Evolutionary conservation across 2,888 invertebrate species (phyloP), one percentile per base, ranked within the genome.

Genomic region (Andrena praecox): DNA sequence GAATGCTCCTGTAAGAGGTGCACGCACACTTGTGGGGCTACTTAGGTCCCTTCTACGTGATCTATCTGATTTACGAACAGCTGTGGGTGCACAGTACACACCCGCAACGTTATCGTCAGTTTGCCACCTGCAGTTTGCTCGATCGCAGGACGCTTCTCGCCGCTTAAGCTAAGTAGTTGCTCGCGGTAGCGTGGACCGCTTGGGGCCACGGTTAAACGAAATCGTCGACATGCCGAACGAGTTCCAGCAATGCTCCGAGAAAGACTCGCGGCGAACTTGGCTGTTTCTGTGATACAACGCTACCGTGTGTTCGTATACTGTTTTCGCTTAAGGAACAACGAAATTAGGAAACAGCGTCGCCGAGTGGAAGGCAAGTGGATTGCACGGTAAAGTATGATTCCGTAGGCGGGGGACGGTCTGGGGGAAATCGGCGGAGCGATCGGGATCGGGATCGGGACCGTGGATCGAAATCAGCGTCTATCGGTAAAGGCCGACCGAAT

Each of bases 401-500:
- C 4, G 27, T 4, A 12, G 35, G 35, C 12, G 3, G 12, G 42
- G 16, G 42, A 12, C 16, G 42, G 42, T 42, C 16, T 1, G 0
- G 1, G 42, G 16, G 1, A 0, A 0, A 3, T 16, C 16, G 16
- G 4, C 1, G 42, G 42, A 12, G 56, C 56, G 42, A 42, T 12
- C 12, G 12, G 12, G n/a, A 50, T 6, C 50, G 2, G 50, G 50
- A 50, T 6, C 50, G 2, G 50, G 24, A n/a, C n/a, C n/a, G n/a
- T n/a, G n/a, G n/a, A 24, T 20, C 24, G 4, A 24, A 3, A 3
- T 56, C 59, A 27, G 2, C 7, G 1, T 12, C 52, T 91, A 91
- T 89, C 90, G 90, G 73, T 92, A 89, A 8, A 90, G 85, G 24
- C 88, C 89, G 4, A 89, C 86, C 50, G 88, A 82, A 6, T 92